Conservation (phyloP, 2,888 invertebrate genomes). For the Cephus pulcher region DNA sequence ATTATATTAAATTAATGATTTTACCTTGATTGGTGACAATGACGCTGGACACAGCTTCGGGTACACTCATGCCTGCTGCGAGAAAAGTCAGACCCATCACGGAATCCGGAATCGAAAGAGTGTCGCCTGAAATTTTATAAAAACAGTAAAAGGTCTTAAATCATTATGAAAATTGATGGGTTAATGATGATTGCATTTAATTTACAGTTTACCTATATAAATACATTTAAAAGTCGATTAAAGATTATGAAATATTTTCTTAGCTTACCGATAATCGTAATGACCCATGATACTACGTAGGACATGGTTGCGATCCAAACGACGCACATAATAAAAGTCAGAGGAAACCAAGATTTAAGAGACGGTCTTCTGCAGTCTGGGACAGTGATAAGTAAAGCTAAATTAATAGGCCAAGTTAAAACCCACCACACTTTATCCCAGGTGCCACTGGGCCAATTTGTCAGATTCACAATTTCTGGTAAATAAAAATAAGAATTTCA, state of each 20-base stretch:
- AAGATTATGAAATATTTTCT: not conserved
- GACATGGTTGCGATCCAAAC: slow-evolving; percentile 85
- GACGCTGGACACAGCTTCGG: slow-evolving; percentile 88
- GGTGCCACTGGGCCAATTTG: slow-evolving; percentile 70
- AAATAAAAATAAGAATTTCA: not conserved
- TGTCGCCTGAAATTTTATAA: slow-evolving; percentile 72
- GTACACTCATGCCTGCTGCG: slow-evolving; percentile 87
- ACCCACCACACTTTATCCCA: slow-evolving; percentile 73
- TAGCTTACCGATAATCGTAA: slow-evolving; percentile 79
- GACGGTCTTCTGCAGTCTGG: slow-evolving; percentile 79
- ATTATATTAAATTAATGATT: not conserved
- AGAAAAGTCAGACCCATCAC: slow-evolving; percentile 88
- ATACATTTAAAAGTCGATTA: not conserved
- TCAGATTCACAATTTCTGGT: slow-evolving; percentile 65
- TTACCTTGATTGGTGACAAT: slow-evolving; percentile 85
- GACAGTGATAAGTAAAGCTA: slow-evolving; percentile 78
- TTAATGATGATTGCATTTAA: not conserved
- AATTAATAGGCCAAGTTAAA: slow-evolving; percentile 80
- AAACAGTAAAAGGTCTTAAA: not conserved
- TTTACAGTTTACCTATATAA: not conserved
- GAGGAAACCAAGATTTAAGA: slow-evolving; percentile 69
- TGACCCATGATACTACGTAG: slow-evolving; percentile 89
- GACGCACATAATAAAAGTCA: slow-evolving; percentile 84
- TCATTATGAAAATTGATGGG: not conserved
- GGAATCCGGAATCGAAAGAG: slow-evolving; percentile 83